Conservation (phyloP, 2,113 vertebrate species). For the Serinus canaria region DNA sequence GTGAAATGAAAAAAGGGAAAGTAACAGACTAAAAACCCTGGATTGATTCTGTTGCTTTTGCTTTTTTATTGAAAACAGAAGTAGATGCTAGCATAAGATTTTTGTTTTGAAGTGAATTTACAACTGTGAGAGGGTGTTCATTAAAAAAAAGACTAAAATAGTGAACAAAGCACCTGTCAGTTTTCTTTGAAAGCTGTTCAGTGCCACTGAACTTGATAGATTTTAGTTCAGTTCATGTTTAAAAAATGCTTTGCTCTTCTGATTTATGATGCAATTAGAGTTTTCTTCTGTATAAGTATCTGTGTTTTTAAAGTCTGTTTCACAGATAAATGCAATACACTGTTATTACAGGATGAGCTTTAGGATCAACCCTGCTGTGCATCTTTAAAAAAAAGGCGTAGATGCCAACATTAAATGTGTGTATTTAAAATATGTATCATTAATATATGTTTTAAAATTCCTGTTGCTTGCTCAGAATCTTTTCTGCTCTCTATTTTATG, state of each 20-base stretch:
- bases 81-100: neutral
- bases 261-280: neutral
- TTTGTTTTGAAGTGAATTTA: neutral
- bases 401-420: neutral
- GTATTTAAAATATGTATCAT: neutral
- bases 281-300: neutral
- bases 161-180: neutral
- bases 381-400: neutral
- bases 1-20: conserved; percentile 5
- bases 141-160: neutral
- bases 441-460: conserved; percentile 2
- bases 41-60: neutral
- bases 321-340: neutral
- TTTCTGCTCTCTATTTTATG: neutral
- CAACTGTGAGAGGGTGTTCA: neutral
- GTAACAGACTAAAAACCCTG: neutral
- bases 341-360: neutral
- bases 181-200: neutral
- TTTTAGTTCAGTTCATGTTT: neutral
- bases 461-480: neutral
- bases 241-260: neutral
- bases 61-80: neutral
- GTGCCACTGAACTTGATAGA: neutral
- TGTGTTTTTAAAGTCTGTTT: neutral
- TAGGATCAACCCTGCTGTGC: neutral